Evolutionary conservation across 2,888 invertebrate species (phyloP), one percentile per base, ranked within the genome.

Genomic region (Smittia sp.): DNA sequence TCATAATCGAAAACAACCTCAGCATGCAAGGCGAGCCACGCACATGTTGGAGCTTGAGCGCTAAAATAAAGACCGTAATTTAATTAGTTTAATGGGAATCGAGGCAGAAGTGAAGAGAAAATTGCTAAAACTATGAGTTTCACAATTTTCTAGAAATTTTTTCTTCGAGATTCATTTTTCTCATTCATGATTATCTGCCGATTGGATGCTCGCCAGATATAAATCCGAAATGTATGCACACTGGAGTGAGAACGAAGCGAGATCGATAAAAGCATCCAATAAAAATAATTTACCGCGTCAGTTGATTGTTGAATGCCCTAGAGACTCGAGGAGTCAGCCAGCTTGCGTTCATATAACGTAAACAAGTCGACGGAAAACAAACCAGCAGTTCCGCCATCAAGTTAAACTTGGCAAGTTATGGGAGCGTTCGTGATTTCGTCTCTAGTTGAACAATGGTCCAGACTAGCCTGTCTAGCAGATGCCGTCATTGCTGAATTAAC

Each of bases 251-350:
- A 6, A 58, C 3, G 32, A 32, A 3, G 32, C 32, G 15, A 46
- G 46, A 46, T 46, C 46, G 46, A 46, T 46, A 46, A 46, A 46
- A 46, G 13, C 58, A 58, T 7, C 58, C 18, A 18, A 58, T 58
- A 58, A 58, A 58, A 18, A 22, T 58, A 58, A 58, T 58, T 58
- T 58, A 58, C 58, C n/a, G 58, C 18, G 3, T 58, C 58, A 18
- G 58, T 58, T 58, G 46, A 46, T 46, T 46, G 3, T 46, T 46
- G 11, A 6, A n/a, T 58, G 58, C 58, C 58, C 58, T 58, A 20
- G 18, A 58, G 58, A 18, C 22, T 7, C 18, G 7, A 18, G 58
- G 22, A 58, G 58, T 58, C 15, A 46, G 46, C 58, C 22, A n/a
- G n/a, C 22, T n/a, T 46, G 11, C 58, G 2, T 58, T 22, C 20